These are phyloP conservation scores for Latrodectus hesperus DNA, from an alignment of 2,888 invertebrate species.

Conservation along the genomic window DNA sequence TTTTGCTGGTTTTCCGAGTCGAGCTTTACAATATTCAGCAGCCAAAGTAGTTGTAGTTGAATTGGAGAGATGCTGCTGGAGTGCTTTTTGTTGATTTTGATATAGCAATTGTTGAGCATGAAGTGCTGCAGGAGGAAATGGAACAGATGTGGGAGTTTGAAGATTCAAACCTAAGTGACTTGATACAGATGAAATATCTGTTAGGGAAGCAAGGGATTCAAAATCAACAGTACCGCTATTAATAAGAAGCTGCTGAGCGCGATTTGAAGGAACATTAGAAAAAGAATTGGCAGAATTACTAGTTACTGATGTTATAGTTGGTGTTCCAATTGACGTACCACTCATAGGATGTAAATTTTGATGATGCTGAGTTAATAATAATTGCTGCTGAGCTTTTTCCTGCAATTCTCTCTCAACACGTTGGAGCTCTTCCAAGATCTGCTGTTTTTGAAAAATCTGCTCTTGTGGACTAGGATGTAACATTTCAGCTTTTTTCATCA, in stretches of 20 bases:
- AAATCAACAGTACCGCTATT: conserved; percentile 65
- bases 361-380: conserved; percentile 73
- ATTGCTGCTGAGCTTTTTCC: conserved; percentile 75
- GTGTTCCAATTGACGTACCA: conserved; percentile 72
- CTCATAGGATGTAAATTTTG: conserved; percentile 69
- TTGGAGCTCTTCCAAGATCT: conserved; percentile 82
- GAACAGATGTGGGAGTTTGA: conserved; percentile 4
- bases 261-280: conserved; percentile 69
- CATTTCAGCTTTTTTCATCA: conserved; percentile 74
- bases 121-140: background rate
- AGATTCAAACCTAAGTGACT: conserved; percentile 58
- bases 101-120: conserved; percentile 40
- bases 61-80: conserved; percentile 23
- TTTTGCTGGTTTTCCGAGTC: conserved; percentile 31
- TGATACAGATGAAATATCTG: conserved; percentile 62
- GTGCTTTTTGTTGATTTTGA: conserved; percentile 38
- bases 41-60: conserved; percentile 25
- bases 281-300: conserved; percentile 47
- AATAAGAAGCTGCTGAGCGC: conserved; percentile 60
- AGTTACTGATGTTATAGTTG: conserved; percentile 44
- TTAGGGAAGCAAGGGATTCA: conserved; percentile 56
- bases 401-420: conserved; percentile 83
- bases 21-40: conserved; percentile 50
- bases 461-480: conserved; percentile 76
- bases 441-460: conserved; percentile 82